phyloP scores from a whole-genome alignment of 1,140 invertebrate species.

The Halesus radiatus region DNA sequence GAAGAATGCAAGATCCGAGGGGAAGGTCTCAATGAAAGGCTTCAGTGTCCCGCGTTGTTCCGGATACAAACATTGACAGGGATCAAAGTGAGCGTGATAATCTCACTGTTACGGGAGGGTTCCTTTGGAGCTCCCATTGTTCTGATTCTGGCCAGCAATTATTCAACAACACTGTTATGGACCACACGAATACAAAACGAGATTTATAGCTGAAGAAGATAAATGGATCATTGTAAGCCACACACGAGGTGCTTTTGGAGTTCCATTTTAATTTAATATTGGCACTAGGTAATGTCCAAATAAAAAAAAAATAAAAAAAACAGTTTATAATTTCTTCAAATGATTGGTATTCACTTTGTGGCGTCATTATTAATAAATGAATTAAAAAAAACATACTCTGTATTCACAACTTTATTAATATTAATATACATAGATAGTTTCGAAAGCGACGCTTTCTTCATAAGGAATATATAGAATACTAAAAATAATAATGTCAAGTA shows the following conservation, averaged over 20 bases:
- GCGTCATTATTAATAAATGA: too few relatives aligned
- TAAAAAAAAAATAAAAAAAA: too few relatives aligned
- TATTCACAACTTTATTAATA: too few relatives aligned
- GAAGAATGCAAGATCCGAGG: not conserved
- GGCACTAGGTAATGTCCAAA: too few relatives aligned
- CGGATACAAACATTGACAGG: slow-evolving; percentile 13
- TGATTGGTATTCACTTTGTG: too few relatives aligned
- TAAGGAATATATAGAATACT: too few relatives aligned
- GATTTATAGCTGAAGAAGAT: not conserved
- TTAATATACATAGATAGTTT: too few relatives aligned
- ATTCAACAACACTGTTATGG: not conserved
- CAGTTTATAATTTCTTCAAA: too few relatives aligned
- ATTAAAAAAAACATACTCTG: too few relatives aligned
- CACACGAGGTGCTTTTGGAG: not conserved
- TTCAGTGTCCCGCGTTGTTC: not conserved
- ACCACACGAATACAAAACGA: not conserved
- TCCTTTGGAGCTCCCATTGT: not conserved
- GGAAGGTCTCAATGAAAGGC: slow-evolving; percentile 1
- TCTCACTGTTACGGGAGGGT: not conserved
- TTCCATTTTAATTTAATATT: too few relatives aligned
- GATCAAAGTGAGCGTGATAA: not conserved
- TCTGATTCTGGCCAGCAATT: slow-evolving; percentile 18
- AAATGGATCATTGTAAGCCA: slow-evolving; percentile 10
- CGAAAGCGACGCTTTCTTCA: too few relatives aligned
- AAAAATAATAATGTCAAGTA: too few relatives aligned